Conservation (phyloP, 2,113 vertebrate genomes). For the Carollia perspicillata region DNA sequence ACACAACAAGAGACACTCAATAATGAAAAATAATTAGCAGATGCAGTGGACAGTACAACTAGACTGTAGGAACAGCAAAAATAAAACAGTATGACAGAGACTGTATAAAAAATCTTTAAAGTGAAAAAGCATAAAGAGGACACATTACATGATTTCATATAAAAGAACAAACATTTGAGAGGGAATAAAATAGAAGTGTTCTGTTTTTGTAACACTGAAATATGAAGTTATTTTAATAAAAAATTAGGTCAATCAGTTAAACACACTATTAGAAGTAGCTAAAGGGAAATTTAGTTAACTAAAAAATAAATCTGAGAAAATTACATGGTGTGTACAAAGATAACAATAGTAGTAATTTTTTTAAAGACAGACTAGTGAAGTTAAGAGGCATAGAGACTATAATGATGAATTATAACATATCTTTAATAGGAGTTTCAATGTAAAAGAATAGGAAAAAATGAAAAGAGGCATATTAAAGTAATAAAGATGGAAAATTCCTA, state of each 20-base stretch:
- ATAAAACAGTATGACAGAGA: neutral
- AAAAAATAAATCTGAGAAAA: constrained; percentile 10
- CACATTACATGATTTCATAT: neutral
- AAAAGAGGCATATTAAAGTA: neutral
- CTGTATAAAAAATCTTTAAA: neutral
- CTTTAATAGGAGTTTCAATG: neutral
- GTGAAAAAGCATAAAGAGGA: neutral
- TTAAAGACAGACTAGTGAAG: neutral
- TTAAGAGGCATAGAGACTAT: neutral
- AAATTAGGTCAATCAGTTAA: neutral
- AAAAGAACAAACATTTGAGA: neutral
- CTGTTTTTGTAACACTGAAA: neutral
- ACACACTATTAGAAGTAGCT: neutral
- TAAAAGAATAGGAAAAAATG: neutral
- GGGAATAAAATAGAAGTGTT: neutral
- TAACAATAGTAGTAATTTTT: neutral
- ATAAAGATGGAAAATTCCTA: neutral
- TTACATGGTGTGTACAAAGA: neutral
- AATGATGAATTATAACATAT: neutral
- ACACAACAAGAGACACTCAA: neutral
- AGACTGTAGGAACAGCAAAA: neutral
- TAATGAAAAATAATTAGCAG: neutral
- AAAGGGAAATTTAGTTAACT: neutral
- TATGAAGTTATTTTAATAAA: neutral
- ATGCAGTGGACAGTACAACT: neutral